Percentiles rank a stretch among this genome's conserved stretches.
Conservation (phyloP, 2,888 invertebrate species). For the Rotaria magnacalcarata region DNA sequence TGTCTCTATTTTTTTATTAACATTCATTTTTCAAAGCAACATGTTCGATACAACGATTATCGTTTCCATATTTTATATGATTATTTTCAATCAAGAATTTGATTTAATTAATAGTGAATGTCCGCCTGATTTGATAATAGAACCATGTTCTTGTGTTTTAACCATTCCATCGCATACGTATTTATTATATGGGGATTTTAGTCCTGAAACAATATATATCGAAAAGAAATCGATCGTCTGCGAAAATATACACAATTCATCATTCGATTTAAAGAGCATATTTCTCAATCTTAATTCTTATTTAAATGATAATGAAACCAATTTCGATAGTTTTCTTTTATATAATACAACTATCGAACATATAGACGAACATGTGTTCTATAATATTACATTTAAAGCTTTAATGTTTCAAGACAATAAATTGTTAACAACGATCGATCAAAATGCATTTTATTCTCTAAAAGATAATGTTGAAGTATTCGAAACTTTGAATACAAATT, state of each 20-base stretch:
- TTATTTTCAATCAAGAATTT: background rate
- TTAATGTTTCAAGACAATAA: background rate
- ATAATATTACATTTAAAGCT: background rate
- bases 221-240: background rate
- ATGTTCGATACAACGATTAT: background rate
- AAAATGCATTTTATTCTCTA: background rate
- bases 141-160: slow-evolving; percentile 17
- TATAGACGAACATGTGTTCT: background rate
- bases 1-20: background rate
- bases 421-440: background rate
- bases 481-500: slow-evolving; percentile 17
- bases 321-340: slow-evolving; percentile 12
- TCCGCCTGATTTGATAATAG: background rate
- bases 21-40: background rate
- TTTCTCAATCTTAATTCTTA: background rate
- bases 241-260: slow-evolving; percentile 20
- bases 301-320: background rate
- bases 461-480: background rate
- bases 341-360: background rate
- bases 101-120: background rate
- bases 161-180: background rate
- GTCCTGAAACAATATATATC: background rate
- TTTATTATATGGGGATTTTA: background rate
- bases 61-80: background rate
- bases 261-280: background rate